Percentiles rank a stretch among this genome's conserved stretches.
These are phyloP conservation scores for Sabellastarte sp. DNA, from an alignment of 2,888 invertebrate species.

Conservation along the genomic window DNA sequence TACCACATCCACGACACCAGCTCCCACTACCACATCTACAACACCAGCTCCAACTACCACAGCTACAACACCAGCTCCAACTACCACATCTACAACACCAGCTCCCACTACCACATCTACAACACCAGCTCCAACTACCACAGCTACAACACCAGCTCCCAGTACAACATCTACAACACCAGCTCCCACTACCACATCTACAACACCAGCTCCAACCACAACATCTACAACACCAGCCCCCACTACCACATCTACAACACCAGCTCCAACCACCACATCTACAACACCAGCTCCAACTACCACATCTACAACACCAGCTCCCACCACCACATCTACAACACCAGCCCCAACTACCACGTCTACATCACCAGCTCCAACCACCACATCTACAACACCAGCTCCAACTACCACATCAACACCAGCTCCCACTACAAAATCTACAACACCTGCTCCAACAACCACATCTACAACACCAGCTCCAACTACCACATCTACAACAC, in stretches of 20 bases:
- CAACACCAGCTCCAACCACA: neutral
- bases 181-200: neutral
- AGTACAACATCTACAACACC: neutral
- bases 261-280: neutral
- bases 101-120: neutral
- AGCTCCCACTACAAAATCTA: neutral
- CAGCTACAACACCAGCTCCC: neutral
- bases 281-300: neutral
- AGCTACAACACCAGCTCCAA: neutral
- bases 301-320: neutral
- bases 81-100: neutral
- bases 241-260: neutral
- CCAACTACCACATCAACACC: neutral
- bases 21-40: neutral
- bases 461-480: neutral
- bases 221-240: neutral
- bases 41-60: neutral
- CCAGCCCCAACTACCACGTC: neutral
- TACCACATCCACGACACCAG: neutral
- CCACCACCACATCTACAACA: neutral
- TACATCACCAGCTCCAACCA: neutral
- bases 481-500: neutral
- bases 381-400: neutral
- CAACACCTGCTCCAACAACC: neutral
- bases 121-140: neutral